Conservation (phyloP, 1,140 invertebrate genomes). For the Eriocheir sinensis region DNA sequence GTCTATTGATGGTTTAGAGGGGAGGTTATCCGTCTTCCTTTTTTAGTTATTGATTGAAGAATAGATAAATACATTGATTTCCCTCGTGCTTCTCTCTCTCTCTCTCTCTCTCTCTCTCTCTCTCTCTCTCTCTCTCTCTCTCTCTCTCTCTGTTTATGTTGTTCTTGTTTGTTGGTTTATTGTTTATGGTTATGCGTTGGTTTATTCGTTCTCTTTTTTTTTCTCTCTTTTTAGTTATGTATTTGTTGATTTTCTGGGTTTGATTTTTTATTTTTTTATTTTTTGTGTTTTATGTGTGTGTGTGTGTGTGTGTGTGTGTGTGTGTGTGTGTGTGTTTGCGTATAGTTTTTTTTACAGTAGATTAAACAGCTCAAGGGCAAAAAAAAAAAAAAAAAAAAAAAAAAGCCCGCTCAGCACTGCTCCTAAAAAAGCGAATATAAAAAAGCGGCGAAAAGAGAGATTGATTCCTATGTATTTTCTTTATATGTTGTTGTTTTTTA, state of each 20-base stretch:
- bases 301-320: too few relatives aligned
- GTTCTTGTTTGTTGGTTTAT: background rate
- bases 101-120: slow-evolving; percentile 54
- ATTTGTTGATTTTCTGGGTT: background rate
- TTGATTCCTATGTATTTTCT: background rate
- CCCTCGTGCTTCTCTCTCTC: background rate
- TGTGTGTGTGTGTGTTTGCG: too few relatives aligned
- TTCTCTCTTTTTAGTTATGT: background rate
- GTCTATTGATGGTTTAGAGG: too few relatives aligned
- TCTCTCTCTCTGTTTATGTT: slow-evolving; percentile 34
- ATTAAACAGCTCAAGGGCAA: too few relatives aligned
- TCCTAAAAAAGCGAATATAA: too few relatives aligned
- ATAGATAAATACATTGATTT: background rate
- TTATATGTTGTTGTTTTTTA: background rate
- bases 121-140: slow-evolving; percentile 54
- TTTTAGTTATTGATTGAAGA: background rate
- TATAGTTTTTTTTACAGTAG: too few relatives aligned
- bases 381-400: too few relatives aligned
- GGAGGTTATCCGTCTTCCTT: too few relatives aligned
- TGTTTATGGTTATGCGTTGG: background rate
- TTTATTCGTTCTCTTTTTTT: background rate
- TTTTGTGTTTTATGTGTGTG: too few relatives aligned
- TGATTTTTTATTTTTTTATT: too few relatives aligned
- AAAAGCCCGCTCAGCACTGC: too few relatives aligned
- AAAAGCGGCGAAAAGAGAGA: too few relatives aligned